Conservation (phyloP, 2,888 invertebrate genomes). For the Orthonychiurus folsomi region DNA sequence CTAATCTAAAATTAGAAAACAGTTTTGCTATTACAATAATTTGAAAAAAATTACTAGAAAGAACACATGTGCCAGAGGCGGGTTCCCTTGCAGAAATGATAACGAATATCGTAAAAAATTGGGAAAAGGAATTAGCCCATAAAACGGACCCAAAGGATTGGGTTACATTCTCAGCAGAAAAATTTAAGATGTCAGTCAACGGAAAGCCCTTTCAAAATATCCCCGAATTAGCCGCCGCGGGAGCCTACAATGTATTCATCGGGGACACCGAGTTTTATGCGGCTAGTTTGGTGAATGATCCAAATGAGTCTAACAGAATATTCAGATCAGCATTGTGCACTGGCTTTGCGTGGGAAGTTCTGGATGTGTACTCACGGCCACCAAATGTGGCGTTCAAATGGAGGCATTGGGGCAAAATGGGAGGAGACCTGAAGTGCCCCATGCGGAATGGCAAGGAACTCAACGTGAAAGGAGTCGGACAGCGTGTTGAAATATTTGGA, state of each 20-base stretch:
- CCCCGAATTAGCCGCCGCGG: slow-evolving; percentile 21
- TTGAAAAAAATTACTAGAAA: slow-evolving; percentile 18
- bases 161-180: slow-evolving; percentile 19
- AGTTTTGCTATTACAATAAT: not conserved
- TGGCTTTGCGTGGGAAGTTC: slow-evolving; percentile 31
- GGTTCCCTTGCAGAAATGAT: slow-evolving; percentile 42
- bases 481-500: slow-evolving; percentile 25
- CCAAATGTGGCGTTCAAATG: slow-evolving; percentile 42
- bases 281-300: slow-evolving; percentile 29
- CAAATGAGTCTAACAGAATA: slow-evolving; percentile 38
- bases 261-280: slow-evolving; percentile 40
- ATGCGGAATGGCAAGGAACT: slow-evolving; percentile 21
- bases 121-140: slow-evolving; percentile 44
- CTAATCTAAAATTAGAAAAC: not conserved
- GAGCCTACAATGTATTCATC: slow-evolving; percentile 42
- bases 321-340: slow-evolving; percentile 26
- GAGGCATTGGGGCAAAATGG: slow-evolving; percentile 42
- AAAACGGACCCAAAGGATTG: slow-evolving; percentile 36
- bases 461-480: slow-evolving; percentile 10
- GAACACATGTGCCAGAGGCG: slow-evolving; percentile 33
- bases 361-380: slow-evolving; percentile 37
- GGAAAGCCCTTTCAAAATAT: slow-evolving; percentile 15
- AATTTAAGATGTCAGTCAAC: slow-evolving; percentile 22
- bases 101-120: slow-evolving; percentile 43
- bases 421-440: slow-evolving; percentile 35